phyloP scores from a whole-genome alignment of 2,113 vertebrate genomes.

The Oreochromis tanganicae region DNA sequence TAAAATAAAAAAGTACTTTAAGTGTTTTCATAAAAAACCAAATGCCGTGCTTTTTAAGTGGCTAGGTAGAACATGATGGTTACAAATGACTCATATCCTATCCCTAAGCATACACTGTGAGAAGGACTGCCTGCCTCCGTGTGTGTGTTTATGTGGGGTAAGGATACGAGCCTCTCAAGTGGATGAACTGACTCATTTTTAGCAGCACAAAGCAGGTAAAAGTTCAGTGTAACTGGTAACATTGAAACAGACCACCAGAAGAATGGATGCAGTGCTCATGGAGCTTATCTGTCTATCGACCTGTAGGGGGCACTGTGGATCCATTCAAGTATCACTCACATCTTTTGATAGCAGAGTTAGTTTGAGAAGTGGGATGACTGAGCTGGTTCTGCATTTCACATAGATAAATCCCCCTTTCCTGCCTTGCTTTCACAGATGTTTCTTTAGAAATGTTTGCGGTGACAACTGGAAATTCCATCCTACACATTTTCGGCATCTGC shows the following conservation, averaged over 20 bases:
- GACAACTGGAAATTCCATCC: constrained; percentile 65
- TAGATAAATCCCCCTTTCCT: constrained; percentile 23
- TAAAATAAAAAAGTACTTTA: background rate
- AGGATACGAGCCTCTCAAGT: background rate
- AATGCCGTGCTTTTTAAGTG: background rate
- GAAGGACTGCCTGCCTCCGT: background rate
- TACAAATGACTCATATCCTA: background rate
- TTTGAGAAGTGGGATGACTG: constrained; percentile 29
- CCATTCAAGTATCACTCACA: constrained; percentile 26
- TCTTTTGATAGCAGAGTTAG: background rate
- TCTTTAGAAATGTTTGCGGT: constrained; percentile 63
- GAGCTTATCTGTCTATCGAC: background rate
- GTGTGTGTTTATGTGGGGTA: background rate
- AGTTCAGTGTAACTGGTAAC: background rate
- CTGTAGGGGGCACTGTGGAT: constrained; percentile 87
- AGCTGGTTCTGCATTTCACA: constrained; percentile 51
- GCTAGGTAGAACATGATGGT: background rate
- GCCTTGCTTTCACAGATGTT: constrained; percentile 18
- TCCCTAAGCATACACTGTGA: background rate
- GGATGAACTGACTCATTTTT: background rate
- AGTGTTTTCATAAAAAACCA: background rate
- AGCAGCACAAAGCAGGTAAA: background rate
- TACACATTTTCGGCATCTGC: constrained; percentile 29
- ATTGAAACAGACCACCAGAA: background rate
- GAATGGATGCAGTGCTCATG: background rate